Base-by-base conservation (phyloP, 2,113 vertebrate genomes). In the Dolichotis patagonum region DNA sequence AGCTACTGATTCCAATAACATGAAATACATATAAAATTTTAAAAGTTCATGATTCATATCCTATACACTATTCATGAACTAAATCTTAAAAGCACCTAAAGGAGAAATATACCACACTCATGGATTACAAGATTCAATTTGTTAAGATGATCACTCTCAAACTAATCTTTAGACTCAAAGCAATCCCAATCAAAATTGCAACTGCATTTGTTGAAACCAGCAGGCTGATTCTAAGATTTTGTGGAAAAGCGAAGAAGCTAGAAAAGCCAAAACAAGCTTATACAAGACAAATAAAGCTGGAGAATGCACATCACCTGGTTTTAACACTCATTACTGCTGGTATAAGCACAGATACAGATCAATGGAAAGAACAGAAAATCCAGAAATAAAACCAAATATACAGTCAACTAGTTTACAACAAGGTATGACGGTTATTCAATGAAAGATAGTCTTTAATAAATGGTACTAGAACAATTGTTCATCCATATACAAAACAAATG, bases 371-470 rank as follows among this genome's bases (percentile, higher is more conserved):
- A 32, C 6, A 81, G 17, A 93, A 91, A 73, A 43, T 41, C 10
- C 38, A 22, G 71, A 73, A 43, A 12, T 73, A 43, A 41, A 73
- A 85, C 0, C 65, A 62, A 81, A 1, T 58, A 54, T 20, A 58
- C 0, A 5, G 52, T 22, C 28, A 82, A 82, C 1, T 35, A 17
- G 46, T 93, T 90, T 88, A 83, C 49, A 46, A 85, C 17, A 83
- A 63, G 32, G 14, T 82, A 10, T 58, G 82, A 91, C 90, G 14
- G 58, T 38, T 86, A 83, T 75, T 85, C 80, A 95, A 60, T 26
- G 96, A 91, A 63, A 28, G 14, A 94, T 1, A 73, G 41, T n/a
- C 32, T 92, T 89, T 22, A 82, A 92, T n/a, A 95, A 85, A 89
- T 16, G 58, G 22, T 38, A 90, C 35, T 28, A 85, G 4, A 96